These are phyloP conservation scores for Promerops cafer DNA, from an alignment of 2,113 vertebrate species.

Conservation along the genomic window DNA sequence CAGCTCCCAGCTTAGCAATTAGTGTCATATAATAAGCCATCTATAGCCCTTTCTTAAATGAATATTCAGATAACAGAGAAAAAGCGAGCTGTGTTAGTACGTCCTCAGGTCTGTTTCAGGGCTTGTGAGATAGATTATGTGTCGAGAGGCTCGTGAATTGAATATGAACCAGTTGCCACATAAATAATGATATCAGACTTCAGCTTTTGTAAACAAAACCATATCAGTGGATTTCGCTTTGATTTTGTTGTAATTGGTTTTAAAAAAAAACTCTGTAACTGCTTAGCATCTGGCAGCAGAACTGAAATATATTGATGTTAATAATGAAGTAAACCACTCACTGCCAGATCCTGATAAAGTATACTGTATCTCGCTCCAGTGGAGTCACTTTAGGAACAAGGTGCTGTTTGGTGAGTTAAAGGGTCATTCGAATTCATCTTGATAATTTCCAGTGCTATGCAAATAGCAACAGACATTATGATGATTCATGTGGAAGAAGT, in stretches of 20 bases:
- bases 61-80: background rate
- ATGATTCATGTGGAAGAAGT: slow-evolving; percentile 15
- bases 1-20: background rate
- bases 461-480: slow-evolving; percentile 29
- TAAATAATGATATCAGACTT: background rate
- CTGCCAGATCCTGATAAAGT: background rate
- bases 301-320: background rate
- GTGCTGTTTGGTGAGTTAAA: background rate
- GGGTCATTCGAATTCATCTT: slow-evolving; percentile 10
- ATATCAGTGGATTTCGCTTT: background rate
- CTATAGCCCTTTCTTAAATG: slow-evolving; percentile 29
- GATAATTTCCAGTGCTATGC: slow-evolving; percentile 19
- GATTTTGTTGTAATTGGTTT: slow-evolving; percentile 17
- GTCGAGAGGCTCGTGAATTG: background rate
- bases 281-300: background rate
- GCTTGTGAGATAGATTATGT: background rate
- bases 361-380: background rate
- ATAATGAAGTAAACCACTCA: background rate
- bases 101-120: background rate
- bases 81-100: background rate
- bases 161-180: background rate
- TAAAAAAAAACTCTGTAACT: background rate
- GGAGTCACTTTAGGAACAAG: background rate
- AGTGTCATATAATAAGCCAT: slow-evolving; percentile 17
- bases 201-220: slow-evolving; percentile 33